Conservation (phyloP, 1,140 invertebrate species). For the Cotesia chilonis region DNA sequence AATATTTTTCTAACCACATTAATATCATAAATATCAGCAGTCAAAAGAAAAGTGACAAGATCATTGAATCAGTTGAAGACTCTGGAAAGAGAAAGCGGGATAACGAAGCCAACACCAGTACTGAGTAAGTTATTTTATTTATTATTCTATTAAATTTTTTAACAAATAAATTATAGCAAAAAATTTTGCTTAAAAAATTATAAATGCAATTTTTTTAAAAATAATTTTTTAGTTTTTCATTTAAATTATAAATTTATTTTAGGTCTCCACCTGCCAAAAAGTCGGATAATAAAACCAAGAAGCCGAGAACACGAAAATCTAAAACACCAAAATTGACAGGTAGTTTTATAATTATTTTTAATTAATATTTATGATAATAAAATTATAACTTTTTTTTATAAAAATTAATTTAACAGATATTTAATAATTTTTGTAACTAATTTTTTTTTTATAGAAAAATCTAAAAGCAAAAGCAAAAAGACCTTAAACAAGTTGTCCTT, state of each 20-base stretch:
- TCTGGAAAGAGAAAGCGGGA: conserved; percentile 42
- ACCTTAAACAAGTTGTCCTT: conserved; percentile 24
- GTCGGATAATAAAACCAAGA: conserved; percentile 10
- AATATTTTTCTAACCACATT: conserved; percentile 45
- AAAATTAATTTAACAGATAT: too few relatives aligned
- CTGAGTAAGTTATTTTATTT: conserved; percentile 21
- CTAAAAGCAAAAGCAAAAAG: conserved; percentile 27
- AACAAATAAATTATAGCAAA: too few relatives aligned
- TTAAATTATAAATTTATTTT: not conserved
- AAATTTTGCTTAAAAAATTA: too few relatives aligned
- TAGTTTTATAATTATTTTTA: not conserved
- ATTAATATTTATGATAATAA: too few relatives aligned
- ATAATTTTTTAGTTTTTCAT: too few relatives aligned
- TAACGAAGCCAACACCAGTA: conserved; percentile 15
- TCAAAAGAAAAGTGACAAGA: conserved; percentile 22
- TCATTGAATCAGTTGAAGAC: conserved; percentile 28
- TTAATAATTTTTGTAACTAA: too few relatives aligned
- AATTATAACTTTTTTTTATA: too few relatives aligned
- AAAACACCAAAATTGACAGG: conserved; percentile 31
- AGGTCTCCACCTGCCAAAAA: conserved; percentile 44
- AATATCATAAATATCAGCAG: conserved; percentile 40
- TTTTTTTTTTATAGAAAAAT: not conserved
- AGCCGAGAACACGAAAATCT: conserved; percentile 32
- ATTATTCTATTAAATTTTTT: too few relatives aligned
- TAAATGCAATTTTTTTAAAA: too few relatives aligned